Evolutionary conservation across 30 jellyfish, hydroid and myxozoan genomes (phyloP).

Genomic region (Hydractinia echinata): DNA sequence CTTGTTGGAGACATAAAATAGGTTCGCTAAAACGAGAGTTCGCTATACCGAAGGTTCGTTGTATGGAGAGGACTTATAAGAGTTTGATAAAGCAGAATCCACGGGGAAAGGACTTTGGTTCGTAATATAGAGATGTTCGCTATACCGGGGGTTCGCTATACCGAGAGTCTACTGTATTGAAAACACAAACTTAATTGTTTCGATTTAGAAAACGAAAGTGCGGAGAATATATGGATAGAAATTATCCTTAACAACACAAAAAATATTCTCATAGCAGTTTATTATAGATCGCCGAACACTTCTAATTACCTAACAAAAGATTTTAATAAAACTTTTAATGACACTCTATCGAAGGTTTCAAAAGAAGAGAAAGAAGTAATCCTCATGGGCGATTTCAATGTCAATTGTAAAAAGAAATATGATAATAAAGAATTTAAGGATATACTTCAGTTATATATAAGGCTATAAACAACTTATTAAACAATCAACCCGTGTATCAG

Average conservation of each 20-base stretch:
- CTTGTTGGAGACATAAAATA: no score
- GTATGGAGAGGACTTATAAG: no score
- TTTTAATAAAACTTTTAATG: not conserved
- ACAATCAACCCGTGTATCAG: conserved; percentile 44
- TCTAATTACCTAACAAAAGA: not conserved
- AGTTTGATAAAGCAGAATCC: no score
- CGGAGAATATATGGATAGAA: not conserved
- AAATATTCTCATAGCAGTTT: conserved; percentile 2
- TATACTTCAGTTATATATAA: not conserved
- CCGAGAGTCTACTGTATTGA: no score
- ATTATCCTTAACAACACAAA: not conserved
- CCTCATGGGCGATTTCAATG: conserved; percentile 65
- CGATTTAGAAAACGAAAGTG: not conserved
- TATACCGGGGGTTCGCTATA: no score
- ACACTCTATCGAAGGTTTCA: not conserved
- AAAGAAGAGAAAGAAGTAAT: conserved; percentile 32
- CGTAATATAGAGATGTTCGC: no score
- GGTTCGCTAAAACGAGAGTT: no score
- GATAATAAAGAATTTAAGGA: conserved; percentile 39
- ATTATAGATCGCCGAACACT: not conserved
- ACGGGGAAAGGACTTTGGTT: no score
- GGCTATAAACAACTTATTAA: conserved; percentile 33
- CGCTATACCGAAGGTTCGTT: no score
- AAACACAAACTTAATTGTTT: no score
- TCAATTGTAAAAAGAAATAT: conserved; percentile 40